Conservation (phyloP, 2,888 invertebrate genomes). For the Galerucella calmariensis region DNA sequence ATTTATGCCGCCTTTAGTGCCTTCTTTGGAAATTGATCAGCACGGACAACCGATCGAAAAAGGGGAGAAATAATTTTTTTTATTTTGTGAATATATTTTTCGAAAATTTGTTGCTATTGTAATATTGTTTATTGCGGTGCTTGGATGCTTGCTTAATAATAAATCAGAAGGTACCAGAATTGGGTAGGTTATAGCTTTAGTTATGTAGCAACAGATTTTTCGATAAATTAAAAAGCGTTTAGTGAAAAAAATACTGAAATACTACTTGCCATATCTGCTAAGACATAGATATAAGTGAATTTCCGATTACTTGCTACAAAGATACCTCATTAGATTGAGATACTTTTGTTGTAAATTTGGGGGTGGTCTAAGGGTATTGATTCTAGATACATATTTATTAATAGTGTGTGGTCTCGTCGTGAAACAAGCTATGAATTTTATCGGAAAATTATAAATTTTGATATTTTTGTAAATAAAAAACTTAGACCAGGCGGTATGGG, state of each 20-base stretch:
- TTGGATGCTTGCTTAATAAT: too few relatives aligned
- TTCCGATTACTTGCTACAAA: slow-evolving; percentile 38
- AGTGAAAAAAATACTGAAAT: slow-evolving; percentile 5
- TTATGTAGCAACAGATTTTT: neutral
- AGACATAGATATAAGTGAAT: slow-evolving; percentile 18
- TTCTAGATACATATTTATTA: slow-evolving; percentile 29
- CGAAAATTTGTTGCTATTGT: slow-evolving; percentile 5
- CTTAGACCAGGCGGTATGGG: too few relatives aligned
- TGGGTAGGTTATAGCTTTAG: too few relatives aligned
- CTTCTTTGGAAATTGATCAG: slow-evolving; percentile 83
- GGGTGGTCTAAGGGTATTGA: neutral
- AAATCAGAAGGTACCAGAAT: too few relatives aligned
- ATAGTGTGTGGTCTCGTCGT: neutral
- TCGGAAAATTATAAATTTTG: too few relatives aligned
- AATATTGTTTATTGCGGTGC: too few relatives aligned
- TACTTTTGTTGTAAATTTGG: slow-evolving; percentile 25
- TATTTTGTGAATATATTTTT: neutral
- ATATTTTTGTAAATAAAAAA: too few relatives aligned
- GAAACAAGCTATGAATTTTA: too few relatives aligned
- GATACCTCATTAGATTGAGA: slow-evolving; percentile 34
- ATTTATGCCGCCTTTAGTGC: slow-evolving; percentile 83
- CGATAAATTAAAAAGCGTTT: neutral
- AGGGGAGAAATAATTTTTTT: slow-evolving; percentile 42
- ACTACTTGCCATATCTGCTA: slow-evolving; percentile 26
- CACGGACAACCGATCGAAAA: slow-evolving; percentile 73